Percentiles rank a stretch among this genome's conserved stretches.
phyloP scores from a whole-genome alignment of 2,113 vertebrate species.

The Muntiacus muntjak region DNA sequence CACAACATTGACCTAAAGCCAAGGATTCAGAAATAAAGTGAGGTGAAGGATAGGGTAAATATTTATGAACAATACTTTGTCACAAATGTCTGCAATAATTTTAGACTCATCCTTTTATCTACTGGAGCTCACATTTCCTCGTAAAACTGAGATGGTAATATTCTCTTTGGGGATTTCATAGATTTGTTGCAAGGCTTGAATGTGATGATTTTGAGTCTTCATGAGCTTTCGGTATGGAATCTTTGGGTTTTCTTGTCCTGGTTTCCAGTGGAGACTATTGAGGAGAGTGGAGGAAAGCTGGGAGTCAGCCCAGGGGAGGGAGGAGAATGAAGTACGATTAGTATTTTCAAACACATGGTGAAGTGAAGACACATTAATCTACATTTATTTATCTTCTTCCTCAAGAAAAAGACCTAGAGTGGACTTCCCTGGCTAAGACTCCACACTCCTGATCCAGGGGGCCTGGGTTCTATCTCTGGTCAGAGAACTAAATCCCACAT shows the following conservation, averaged over 20 bases:
- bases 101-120: not conserved
- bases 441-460: not conserved
- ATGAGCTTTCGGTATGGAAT: not conserved
- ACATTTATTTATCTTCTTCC: not conserved
- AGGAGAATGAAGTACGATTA: not conserved
- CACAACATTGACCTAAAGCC: not conserved
- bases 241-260: not conserved
- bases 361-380: not conserved
- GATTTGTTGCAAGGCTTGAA: not conserved
- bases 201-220: not conserved
- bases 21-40: not conserved
- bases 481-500: not conserved
- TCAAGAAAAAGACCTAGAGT: not conserved
- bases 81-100: not conserved
- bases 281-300: not conserved
- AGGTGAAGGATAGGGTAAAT: not conserved
- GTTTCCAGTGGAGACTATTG: not conserved
- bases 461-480: not conserved
- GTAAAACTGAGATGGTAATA: not conserved
- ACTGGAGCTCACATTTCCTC: not conserved
- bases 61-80: not conserved
- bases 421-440: not conserved
- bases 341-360: not conserved
- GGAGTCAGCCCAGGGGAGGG: not conserved
- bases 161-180: not conserved